Conservation (phyloP, 2,113 vertebrate genomes). For the Dicaeum eximium region DNA sequence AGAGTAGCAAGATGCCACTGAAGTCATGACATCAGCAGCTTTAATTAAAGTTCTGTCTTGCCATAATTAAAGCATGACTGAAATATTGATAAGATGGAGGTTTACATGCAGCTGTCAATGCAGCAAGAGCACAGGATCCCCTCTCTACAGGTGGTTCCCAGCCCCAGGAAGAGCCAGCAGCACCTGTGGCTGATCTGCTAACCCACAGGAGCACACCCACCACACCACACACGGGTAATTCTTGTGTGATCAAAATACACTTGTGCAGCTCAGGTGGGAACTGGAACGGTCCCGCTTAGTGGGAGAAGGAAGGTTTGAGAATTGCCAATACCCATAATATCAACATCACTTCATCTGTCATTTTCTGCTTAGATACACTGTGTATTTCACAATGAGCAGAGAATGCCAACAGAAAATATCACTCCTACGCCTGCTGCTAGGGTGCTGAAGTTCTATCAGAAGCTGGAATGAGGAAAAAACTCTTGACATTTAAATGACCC, state of each 20-base stretch:
- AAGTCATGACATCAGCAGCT: neutral
- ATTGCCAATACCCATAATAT: neutral
- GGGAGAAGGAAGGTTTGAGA: neutral
- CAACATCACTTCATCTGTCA: conserved; percentile 7
- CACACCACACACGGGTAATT: neutral
- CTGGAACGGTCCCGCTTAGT: neutral
- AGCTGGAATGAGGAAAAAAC: neutral
- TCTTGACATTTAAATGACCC: conserved; percentile 40
- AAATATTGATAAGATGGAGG: neutral
- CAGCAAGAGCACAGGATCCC: neutral
- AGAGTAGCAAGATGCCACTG: neutral
- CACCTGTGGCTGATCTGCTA: neutral
- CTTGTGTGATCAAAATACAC: neutral
- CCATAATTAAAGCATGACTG: neutral
- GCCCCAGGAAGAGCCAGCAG: neutral
- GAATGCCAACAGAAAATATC: conserved; percentile 41
- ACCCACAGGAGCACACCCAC: neutral
- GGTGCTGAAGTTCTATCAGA: neutral
- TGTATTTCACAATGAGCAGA: conserved; percentile 6
- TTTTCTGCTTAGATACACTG: conserved; percentile 37
- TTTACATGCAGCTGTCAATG: neutral
- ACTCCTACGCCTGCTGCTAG: conserved; percentile 15
- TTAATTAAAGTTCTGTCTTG: neutral
- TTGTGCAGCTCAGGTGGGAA: neutral
- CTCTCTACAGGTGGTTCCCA: neutral